Conservation (phyloP, 2,113 vertebrate species). For the Rhea americana region DNA sequence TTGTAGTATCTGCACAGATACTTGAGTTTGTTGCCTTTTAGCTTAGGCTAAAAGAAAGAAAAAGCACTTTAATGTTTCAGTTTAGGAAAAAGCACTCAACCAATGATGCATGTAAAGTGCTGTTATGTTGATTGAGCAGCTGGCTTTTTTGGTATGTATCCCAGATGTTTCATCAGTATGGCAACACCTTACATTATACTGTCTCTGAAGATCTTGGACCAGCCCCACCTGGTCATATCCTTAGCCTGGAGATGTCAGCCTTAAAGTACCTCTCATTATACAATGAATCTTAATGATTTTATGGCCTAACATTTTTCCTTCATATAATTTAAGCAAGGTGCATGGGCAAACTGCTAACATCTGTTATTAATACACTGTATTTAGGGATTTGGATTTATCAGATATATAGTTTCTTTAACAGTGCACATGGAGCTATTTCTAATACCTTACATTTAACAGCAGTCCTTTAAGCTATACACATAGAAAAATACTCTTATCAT, state of each 20-base stretch:
- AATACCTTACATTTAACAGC: conserved; percentile 2
- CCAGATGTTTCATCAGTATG: conserved; percentile 44
- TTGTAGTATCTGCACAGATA: neutral
- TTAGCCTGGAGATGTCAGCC: conserved; percentile 4
- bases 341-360: conserved; percentile 22
- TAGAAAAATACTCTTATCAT: conserved; percentile 16
- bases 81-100: conserved; percentile 3
- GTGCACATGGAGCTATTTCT: neutral
- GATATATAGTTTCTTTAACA: conserved; percentile 11
- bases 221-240: conserved; percentile 17
- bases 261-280: conserved; percentile 47
- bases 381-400: conserved; percentile 36
- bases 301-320: conserved; percentile 33
- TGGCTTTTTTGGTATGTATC: conserved; percentile 24
- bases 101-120: conserved; percentile 24
- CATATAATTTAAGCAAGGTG: conserved; percentile 41
- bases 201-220: conserved; percentile 24
- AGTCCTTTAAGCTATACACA: conserved; percentile 33
- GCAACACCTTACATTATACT: conserved; percentile 29
- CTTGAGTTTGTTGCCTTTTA: neutral
- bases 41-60: neutral
- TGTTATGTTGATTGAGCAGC: conserved; percentile 41
- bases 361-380: conserved; percentile 34
- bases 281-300: conserved; percentile 58
- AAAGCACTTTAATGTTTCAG: neutral